Evolutionary conservation across 2,113 vertebrate genomes (phyloP).

Genomic region (Nycticorax nycticorax): DNA sequence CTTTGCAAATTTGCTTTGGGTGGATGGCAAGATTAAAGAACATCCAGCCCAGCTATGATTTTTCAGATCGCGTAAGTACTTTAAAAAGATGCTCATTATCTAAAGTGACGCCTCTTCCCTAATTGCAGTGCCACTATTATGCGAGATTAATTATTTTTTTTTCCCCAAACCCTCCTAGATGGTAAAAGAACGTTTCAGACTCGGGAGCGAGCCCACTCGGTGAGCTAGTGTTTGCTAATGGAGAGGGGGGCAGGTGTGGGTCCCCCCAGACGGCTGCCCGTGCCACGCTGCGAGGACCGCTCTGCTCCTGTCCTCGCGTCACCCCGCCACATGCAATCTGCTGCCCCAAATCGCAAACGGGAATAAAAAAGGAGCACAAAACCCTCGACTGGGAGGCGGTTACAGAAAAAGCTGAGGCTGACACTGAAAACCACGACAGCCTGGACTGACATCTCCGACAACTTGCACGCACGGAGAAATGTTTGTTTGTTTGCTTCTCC

Average conservation of each 20-base stretch:
- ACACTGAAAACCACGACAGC: background rate
- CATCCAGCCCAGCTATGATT: conserved; percentile 9
- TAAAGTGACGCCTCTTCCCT: conserved; percentile 26
- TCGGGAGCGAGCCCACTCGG: background rate
- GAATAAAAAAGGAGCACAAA: conserved; percentile 15
- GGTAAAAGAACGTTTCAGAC: background rate
- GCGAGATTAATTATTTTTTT: background rate
- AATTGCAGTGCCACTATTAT: conserved; percentile 7
- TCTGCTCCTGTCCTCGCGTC: conserved; percentile 54
- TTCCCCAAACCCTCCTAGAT: background rate
- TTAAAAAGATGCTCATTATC: conserved; percentile 38
- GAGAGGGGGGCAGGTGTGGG: background rate
- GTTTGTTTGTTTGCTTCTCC: background rate
- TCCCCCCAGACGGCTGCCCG: background rate
- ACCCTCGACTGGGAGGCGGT: background rate
- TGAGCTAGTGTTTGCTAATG: background rate
- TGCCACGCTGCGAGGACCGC: background rate
- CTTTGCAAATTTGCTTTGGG: conserved; percentile 28
- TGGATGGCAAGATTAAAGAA: conserved; percentile 42
- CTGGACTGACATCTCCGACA: background rate
- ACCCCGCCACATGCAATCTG: conserved; percentile 44
- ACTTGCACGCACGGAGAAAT: background rate
- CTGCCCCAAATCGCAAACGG: conserved; percentile 2
- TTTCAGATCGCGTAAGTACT: conserved; percentile 34
- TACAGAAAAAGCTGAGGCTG: background rate